These are phyloP conservation scores for Paragorgia papillata DNA, from an alignment of 92 coral and sea anemone species.

Conservation along the genomic window DNA sequence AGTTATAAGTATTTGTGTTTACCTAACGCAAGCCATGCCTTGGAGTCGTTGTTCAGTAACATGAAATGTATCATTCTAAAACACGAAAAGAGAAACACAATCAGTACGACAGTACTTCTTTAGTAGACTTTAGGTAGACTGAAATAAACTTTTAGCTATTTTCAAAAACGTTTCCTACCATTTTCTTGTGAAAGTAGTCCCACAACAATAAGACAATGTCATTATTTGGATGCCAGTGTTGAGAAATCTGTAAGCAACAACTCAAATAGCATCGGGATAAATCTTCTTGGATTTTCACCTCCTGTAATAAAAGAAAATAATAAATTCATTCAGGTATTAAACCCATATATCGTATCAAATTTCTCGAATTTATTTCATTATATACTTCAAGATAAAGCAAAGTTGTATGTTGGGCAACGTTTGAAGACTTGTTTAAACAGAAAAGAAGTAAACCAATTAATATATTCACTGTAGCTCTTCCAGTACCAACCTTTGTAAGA, in stretches of 20 bases:
- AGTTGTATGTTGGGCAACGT: too few species aligned
- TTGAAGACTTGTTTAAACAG: too few species aligned
- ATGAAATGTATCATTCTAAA: constrained; percentile 81
- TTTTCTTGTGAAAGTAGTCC: constrained; percentile 93
- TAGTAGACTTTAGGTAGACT: too few species aligned
- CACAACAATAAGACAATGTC: constrained; percentile 83
- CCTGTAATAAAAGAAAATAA: neutral
- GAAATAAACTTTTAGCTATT: too few species aligned
- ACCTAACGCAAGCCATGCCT: constrained; percentile 73
- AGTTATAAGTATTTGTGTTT: too few species aligned
- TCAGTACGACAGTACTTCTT: too few species aligned
- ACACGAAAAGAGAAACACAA: neutral
- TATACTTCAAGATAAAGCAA: too few species aligned
- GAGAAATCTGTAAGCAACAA: constrained; percentile 75
- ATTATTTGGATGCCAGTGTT: constrained; percentile 90
- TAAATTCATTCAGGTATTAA: neutral
- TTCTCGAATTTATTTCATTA: too few species aligned
- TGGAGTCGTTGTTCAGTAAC: constrained; percentile 71
- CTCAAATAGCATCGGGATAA: constrained; percentile 65
- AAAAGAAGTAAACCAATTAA: too few species aligned
- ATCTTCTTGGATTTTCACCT: constrained; percentile 20
- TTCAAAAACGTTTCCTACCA: constrained; percentile 64
- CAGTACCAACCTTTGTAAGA: constrained; percentile 17
- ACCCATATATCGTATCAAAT: too few species aligned
- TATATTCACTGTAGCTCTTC: too few species aligned